Base-by-base conservation (phyloP, 2,797 vertebrate species). In the Gobio occitaniae region DNA sequence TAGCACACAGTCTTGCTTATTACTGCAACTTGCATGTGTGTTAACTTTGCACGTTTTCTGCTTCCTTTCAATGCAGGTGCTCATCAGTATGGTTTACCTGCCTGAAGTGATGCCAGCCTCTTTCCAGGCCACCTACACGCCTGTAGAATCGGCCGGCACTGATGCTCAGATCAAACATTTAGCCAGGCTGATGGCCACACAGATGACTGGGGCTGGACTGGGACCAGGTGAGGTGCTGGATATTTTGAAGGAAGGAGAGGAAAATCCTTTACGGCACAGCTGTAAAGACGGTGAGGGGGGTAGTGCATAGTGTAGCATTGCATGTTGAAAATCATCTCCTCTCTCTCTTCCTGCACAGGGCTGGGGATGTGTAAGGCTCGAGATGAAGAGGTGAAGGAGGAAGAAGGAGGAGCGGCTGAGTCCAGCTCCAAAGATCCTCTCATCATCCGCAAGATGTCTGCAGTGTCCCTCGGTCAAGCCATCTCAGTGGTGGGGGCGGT, bases 21-120 rank as follows among this genome's bases (percentile, higher is more conserved):
- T 36, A 36, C 72, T 54, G 15, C 36, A 21, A 36, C 50, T 38
- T 63, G 10, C 2, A 41, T 69, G 32, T 41, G 19, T 5, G 44
- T 50, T 41, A 13, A 38, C 16, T 69, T 29, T 50, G 7, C 25
- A 19, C 0, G 2, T 80, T 21, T 65, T 48, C 17, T 61, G 15
- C 29, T 86, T 59, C 84, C 5, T 70, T 52, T 7, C 2, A 48
- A 36, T 83, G 1, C 87, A 99, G 98, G 97, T 99, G 66, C 95
- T 99, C 77, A 98, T 99, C 94, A 99, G 97, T 93, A 99, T 99
- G 98, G 98, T 99, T 15, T 98, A 99, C 89, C 94, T 99, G 41
- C 98, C 98, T 0, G 98, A 99, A 21, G 90, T 93, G 90, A 99
- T 99, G 98, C 98, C 98, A 0, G 98, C 98, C 0, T 99, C 98